phyloP scores from a whole-genome alignment of 2,113 vertebrate genomes.

The Oryctolagus cuniculus region DNA sequence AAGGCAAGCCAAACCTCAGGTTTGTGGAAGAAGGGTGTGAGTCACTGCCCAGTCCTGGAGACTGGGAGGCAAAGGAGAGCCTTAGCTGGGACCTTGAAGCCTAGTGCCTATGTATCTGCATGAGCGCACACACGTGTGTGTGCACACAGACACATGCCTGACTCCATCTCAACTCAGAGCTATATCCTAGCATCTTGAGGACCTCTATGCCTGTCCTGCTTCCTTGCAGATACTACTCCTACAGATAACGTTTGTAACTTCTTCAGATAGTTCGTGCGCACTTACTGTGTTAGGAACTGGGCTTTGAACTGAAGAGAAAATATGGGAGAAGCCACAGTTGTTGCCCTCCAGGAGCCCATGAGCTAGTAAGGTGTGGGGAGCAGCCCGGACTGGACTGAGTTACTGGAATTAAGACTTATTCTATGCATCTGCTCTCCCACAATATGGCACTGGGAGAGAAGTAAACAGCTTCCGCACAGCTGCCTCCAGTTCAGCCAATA shows the following conservation, averaged over 20 bases:
- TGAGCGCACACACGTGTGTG: rapidly evolving
- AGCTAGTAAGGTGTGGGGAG: not conserved
- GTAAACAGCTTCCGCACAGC: no score
- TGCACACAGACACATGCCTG: rapidly evolving
- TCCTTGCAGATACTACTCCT: not conserved
- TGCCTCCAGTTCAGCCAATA: no score
- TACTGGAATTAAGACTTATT: no score
- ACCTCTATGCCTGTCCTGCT: not conserved
- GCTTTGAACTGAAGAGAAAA: not conserved
- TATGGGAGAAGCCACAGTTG: not conserved
- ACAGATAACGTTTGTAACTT: not conserved
- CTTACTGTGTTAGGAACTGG: not conserved
- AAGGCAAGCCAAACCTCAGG: not conserved
- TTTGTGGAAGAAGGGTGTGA: not conserved
- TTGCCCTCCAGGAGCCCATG: not conserved
- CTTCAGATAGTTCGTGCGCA: not conserved
- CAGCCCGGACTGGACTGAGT: no score
- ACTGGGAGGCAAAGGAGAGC: not conserved
- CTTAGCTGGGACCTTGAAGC: not conserved
- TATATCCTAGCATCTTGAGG: not conserved
- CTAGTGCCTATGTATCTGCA: not conserved
- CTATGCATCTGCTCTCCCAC: no score
- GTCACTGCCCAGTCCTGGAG: not conserved
- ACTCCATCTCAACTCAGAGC: not conserved
- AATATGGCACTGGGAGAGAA: no score